Evolutionary conservation across 2,797 vertebrate genomes (phyloP), one percentile per base, ranked within the genome.

Genomic region (Psittacula derbiana): DNA sequence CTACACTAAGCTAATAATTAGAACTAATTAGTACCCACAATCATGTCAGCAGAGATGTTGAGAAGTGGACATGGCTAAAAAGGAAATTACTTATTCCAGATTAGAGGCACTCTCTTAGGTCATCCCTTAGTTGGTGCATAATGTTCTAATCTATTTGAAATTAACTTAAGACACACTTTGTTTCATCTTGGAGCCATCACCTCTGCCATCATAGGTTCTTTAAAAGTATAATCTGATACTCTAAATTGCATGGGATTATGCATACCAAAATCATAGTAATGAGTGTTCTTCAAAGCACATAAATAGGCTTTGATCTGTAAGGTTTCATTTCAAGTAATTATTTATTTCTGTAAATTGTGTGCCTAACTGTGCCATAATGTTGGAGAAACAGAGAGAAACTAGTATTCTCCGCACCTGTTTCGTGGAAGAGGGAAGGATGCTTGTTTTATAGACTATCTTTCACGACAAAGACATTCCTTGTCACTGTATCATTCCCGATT

Each of bases 251-350:
- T 49, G 38, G 55, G 52, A 82, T 90, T 90, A 93, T 76, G 55
- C 66, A 67, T 52, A 49, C 27, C 47, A 67, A 86, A 94, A 81
- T 84, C 44, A 49, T 40, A 16, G 60, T 28, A 46, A 31, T 30
- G 65, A 84, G 12, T 73, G 40, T 64, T 95, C 83, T 94, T 92
- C 90, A 95, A 95, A 84, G 90, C 12, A 3, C 10, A 57, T 50
- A 80, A 67, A 82, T 21, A 76, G 41, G 24, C 92, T 95, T 96
- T 94, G 78, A 96, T 96, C 55, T 49, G 12, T 31, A 91, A 55
- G 20, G 41, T 93, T 92, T 85, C 67, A 94, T 95, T 90, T 83
- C 18, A 67, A 86, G 10, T 50, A 60, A 75, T 88, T 80, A 70
- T 71, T 93, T 90, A 62, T 76, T 91, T 87, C 80, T 93, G 60